A percentile compares a stretch with the other conserved stretches of the same genome.
Conservation (phyloP, 2,888 invertebrate genomes). For the Quadroppia sp. region DNA sequence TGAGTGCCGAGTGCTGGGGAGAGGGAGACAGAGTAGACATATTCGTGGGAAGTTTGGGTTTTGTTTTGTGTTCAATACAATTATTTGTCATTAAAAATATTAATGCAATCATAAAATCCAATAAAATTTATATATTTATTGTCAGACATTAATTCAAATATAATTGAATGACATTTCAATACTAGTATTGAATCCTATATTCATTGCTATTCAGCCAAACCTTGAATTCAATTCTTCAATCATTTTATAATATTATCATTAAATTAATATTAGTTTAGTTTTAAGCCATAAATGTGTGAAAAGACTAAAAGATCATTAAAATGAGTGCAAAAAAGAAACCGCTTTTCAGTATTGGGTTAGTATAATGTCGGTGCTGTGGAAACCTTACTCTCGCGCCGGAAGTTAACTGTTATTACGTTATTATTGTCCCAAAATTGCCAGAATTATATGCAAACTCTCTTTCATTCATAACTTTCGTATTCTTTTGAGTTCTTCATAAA, state of each 20-base stretch:
- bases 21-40: background rate
- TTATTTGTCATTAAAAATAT: slow-evolving; percentile 18
- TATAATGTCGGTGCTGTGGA: background rate
- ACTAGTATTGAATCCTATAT: too few species aligned
- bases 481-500: background rate
- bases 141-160: background rate
- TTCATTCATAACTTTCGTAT: background rate
- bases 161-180: background rate
- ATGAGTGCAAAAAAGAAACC: background rate
- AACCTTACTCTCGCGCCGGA: slow-evolving; percentile 20
- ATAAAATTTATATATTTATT: background rate
- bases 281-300: background rate
- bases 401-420: slow-evolving; percentile 24
- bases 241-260: background rate
- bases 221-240: background rate
- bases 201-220: background rate
- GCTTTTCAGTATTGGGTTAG: background rate
- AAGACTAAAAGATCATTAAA: background rate
- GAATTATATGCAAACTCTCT: slow-evolving; percentile 16
- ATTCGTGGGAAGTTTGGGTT: slow-evolving; percentile 24
- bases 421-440: slow-evolving; percentile 2
- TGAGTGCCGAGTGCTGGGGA: background rate
- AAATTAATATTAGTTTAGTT: background rate
- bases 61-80: slow-evolving; percentile 12
- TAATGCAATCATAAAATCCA: slow-evolving; percentile 2